Evolutionary conservation across 2,113 vertebrate genomes (phyloP), one percentile per base, ranked within the genome.

Genomic region (Hiodon alosoides): DNA sequence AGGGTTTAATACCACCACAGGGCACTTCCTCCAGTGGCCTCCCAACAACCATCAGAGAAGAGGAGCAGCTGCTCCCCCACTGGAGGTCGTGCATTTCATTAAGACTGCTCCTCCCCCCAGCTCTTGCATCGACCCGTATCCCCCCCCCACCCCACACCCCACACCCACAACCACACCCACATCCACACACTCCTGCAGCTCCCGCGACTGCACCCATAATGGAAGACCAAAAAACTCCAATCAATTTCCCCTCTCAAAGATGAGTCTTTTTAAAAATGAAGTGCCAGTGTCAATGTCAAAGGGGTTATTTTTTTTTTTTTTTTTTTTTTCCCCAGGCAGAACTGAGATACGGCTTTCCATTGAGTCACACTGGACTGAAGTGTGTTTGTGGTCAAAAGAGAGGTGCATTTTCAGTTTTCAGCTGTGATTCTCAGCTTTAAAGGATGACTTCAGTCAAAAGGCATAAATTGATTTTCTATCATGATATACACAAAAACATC

Each of bases 41-140:
- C 86, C 76, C 86, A 85, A 87, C 79, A 79, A 86, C 85, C 81
- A 89, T 90, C 88, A 90, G 85, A 87, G 79, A 82, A 77, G 77
- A 79, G 71, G 71, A 88, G 81, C 88, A 90, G 89, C 89, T 91
- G 89, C 78, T 75, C 76, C 68, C 81, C 76, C 76, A 79, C 74
- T 77, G 80, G 59, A 48, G 80, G 73, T 72, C 48, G 5, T 64
- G 73, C 67, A 81, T 80, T 83, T 86, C 83, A 86, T 87, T 82
- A 84, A 76, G 65, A 5, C 51, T 11, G 64, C 60, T 73, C 48
- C 51, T 57, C 67, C 71, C 61, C 69, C 52, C 4, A 17, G 52
- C 46, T 52, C 7, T 3, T 17, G 50, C 57, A 74, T 58, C 47
- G 67, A 13, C 64, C 17, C 3, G 7, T 57, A 71, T 79, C 76